Percentiles rank a stretch among this genome's conserved stretches.
Conservation (phyloP, 1,140 invertebrate species). For the Diuraphis noxia region DNA sequence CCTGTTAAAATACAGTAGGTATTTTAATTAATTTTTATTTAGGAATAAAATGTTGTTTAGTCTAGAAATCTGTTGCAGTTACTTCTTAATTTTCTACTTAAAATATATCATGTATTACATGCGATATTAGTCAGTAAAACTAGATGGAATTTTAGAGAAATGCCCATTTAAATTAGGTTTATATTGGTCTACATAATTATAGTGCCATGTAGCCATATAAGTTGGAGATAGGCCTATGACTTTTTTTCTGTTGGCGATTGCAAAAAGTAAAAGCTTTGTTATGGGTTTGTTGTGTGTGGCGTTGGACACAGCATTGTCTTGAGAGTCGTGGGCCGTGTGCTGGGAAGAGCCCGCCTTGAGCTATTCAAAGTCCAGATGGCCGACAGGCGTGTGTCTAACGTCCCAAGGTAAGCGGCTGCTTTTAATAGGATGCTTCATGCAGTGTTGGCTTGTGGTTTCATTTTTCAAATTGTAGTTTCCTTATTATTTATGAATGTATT, state of each 20-base stretch:
- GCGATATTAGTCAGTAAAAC: conserved; percentile 16
- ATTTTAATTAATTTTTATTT: conserved; percentile 15
- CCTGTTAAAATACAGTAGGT: neutral
- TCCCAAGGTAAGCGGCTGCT: conserved; percentile 54
- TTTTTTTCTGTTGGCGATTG: conserved; percentile 54
- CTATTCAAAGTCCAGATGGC: conserved; percentile 54
- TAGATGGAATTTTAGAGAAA: conserved; percentile 47
- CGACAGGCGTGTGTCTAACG: conserved; percentile 54
- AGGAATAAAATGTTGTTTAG: conserved; percentile 31
- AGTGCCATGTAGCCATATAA: conserved; percentile 52
- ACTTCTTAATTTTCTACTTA: conserved; percentile 28
- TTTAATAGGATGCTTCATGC: conserved; percentile 53
- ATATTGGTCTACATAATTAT: conserved; percentile 51
- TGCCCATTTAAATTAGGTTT: conserved; percentile 22
- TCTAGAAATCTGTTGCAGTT: conserved; percentile 4
- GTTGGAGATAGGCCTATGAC: conserved; percentile 53
- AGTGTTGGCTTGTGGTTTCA: conserved; percentile 52
- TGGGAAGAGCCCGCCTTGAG: conserved; percentile 54
- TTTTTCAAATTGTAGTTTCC: conserved; percentile 52
- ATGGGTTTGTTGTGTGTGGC: conserved; percentile 54
- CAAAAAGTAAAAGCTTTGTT: conserved; percentile 54
- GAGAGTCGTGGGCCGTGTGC: conserved; percentile 54
- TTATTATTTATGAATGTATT: conserved; percentile 52
- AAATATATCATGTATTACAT: conserved; percentile 7
- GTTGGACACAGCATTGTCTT: conserved; percentile 54